Base-by-base conservation (phyloP, 2,113 vertebrate genomes). In the Felis chaus region DNA sequence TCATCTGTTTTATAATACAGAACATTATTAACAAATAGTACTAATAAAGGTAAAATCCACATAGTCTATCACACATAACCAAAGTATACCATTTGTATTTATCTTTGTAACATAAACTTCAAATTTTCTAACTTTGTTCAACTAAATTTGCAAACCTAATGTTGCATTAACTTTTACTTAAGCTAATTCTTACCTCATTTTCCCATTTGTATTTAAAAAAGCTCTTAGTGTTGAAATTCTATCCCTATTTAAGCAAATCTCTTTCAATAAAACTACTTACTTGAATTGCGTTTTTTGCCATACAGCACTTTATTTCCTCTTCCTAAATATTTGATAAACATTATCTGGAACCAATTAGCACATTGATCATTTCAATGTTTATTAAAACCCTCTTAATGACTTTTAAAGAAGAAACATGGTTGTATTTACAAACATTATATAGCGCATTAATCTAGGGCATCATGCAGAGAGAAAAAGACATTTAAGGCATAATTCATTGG, bases 311-410 rank as follows among this genome's bases (percentile, higher is more conserved):
- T 85, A 68, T 97, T 87, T 97, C 96, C 50, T 97, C 57, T 95
- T 89, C 68, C 66, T 97, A 89, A 96, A 96, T 98, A 98, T 97
- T 98, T 98, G 96, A 84, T 97, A 98, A 97, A 93, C 85, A 97
- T 83, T 97, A 80, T 98, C 66, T 95, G 61, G 73, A 97, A 91
- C 48, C 97, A 97, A 92, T 97, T 94, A 98, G 71, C 81, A 94
- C 95, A 97, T 48, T 91, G 68, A 96, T 98, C 95, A 96, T 97
- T 96, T 96, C 82, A 89, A 83, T 97, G 89, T 95, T 98, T 97
- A 95, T 96, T 98, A 94, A 97, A 97, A 69, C 69, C 5, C 23
- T 94, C 84, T 94, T 98, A 97, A 98, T 96, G 86, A 94, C 74
- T 98, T 97, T 97, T 91, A 96, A 97, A 91, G 93, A 93, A 97